Conservation (phyloP, 2,888 invertebrate genomes). For the Rotaria magnacalcarata region DNA sequence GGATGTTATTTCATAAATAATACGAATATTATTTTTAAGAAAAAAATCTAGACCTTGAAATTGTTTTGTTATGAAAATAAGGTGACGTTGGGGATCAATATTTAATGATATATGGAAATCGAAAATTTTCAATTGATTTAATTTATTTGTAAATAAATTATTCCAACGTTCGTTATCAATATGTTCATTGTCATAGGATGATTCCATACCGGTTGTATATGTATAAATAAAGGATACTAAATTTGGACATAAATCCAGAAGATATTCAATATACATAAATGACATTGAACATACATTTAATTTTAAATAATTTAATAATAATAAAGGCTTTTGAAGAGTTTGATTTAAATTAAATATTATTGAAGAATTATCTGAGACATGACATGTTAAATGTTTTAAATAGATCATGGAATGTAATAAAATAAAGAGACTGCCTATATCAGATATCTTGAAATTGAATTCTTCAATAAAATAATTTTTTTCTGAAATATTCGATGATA, state of each 20-base stretch:
- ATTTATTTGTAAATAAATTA: neutral
- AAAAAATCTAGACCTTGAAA: neutral
- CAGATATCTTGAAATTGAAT: neutral
- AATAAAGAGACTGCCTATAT: neutral
- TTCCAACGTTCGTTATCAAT: neutral
- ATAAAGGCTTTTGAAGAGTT: neutral
- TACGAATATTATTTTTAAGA: neutral
- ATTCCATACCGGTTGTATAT: neutral
- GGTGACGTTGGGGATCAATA: neutral
- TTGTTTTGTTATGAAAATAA: neutral
- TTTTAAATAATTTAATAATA: neutral
- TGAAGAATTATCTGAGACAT: neutral
- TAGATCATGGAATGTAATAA: neutral
- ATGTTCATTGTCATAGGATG: neutral
- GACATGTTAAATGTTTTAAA: neutral
- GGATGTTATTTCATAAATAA: conserved; percentile 6
- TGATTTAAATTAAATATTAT: neutral
- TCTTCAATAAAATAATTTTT: neutral
- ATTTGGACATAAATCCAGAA: neutral
- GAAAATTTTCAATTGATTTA: neutral
- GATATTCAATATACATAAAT: neutral
- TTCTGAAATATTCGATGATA: neutral
- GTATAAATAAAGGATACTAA: neutral
- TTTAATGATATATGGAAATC: neutral
- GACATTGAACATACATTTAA: neutral